phyloP scores from a whole-genome alignment of 1,140 invertebrate species.

The Laupala kohalensis region DNA sequence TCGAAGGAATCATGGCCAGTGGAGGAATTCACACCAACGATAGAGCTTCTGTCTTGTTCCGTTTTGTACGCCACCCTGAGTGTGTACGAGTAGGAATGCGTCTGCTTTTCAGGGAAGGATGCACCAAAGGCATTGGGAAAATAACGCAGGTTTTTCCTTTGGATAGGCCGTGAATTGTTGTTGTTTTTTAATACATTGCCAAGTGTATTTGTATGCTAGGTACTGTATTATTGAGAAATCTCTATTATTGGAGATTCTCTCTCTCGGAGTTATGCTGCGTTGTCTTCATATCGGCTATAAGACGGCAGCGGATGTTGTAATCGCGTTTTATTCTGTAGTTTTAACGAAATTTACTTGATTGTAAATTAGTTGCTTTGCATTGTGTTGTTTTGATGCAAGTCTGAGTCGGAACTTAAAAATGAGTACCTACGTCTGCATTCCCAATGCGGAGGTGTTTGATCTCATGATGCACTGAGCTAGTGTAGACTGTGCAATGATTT shows the following conservation, averaged over 20 bases:
- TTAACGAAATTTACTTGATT: background rate
- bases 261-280: background rate
- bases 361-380: background rate
- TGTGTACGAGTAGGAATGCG: slow-evolving; percentile 77
- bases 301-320: background rate
- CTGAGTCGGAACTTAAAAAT: background rate
- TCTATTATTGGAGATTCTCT: no score
- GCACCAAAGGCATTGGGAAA: slow-evolving; percentile 79
- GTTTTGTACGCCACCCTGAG: slow-evolving; percentile 81
- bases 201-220: background rate
- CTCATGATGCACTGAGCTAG: background rate
- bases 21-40: slow-evolving; percentile 64
- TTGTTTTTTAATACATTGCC: background rate
- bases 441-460: background rate
- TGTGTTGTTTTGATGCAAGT: background rate
- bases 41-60: slow-evolving; percentile 71
- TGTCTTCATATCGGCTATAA: background rate
- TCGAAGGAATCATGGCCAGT: slow-evolving; percentile 51
- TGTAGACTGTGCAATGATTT: background rate
- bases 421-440: background rate
- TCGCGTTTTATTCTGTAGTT: background rate
- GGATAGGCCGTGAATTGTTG: background rate
- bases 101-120: slow-evolving; percentile 78
- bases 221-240: no score
- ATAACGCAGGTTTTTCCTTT: slow-evolving; percentile 71